These are phyloP conservation scores for Anguilla obscura DNA, from an alignment of 2,797 vertebrate genomes.

Conservation along the genomic window DNA sequence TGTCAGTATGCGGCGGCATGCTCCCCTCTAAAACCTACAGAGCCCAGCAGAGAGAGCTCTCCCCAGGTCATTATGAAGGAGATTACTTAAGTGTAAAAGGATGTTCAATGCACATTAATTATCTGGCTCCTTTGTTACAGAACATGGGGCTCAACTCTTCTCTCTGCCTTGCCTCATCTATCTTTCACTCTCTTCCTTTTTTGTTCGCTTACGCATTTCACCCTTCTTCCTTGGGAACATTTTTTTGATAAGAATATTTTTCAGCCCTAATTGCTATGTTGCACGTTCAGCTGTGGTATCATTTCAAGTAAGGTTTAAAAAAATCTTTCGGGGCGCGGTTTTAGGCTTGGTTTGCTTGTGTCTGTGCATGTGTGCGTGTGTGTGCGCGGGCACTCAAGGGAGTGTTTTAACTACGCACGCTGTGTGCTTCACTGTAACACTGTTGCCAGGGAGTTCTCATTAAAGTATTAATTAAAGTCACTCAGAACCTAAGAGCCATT, in stretches of 20 bases:
- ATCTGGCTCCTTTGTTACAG: slow-evolving; percentile 35
- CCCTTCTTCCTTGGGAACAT: not conserved
- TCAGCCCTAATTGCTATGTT: not conserved
- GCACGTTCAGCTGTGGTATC: slow-evolving; percentile 6
- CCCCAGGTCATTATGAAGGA: slow-evolving; percentile 35
- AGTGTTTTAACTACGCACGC: slow-evolving; percentile 1
- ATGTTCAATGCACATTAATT: slow-evolving; percentile 39
- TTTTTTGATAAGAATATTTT: not conserved
- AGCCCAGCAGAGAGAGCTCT: slow-evolving; percentile 24
- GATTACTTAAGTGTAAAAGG: slow-evolving; percentile 34
- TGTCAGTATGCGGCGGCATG: slow-evolving; percentile 1
- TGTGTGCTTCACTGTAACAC: slow-evolving; percentile 50
- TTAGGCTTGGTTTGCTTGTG: not conserved
- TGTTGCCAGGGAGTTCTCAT: slow-evolving; percentile 22
- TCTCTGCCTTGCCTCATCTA: slow-evolving; percentile 15
- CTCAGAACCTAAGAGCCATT: slow-evolving; percentile 69
- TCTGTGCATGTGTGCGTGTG: not conserved
- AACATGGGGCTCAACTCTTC: slow-evolving; percentile 26
- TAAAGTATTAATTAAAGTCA: slow-evolving; percentile 71
- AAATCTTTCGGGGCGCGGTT: not conserved
- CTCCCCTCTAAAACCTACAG: slow-evolving; percentile 4
- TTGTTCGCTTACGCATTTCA: not conserved
- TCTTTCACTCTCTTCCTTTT: slow-evolving; percentile 16
- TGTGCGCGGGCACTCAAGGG: not conserved
- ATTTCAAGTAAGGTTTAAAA: not conserved